A percentile compares a stretch with the other conserved stretches of the same genome.
These are phyloP conservation scores for Oreohelix idahoensis DNA, from an alignment of 1,140 invertebrate species.

Conservation along the genomic window DNA sequence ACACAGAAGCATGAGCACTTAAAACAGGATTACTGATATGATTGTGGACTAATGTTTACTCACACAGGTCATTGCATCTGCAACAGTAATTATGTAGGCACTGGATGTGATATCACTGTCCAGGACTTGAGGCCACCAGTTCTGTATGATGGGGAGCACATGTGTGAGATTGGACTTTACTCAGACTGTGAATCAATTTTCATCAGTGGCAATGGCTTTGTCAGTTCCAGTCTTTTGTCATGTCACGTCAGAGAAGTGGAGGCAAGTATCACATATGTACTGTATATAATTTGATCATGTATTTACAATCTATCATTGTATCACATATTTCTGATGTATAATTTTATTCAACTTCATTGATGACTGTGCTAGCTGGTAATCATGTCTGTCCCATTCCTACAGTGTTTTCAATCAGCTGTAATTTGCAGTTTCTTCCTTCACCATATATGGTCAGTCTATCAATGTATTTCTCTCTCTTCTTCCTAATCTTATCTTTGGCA, in stretches of 20 bases:
- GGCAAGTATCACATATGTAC: neutral
- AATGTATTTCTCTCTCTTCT: too few relatives aligned
- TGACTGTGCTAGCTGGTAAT: too few relatives aligned
- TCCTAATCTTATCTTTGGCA: too few relatives aligned
- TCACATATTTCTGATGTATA: too few relatives aligned
- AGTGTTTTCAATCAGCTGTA: too few relatives aligned
- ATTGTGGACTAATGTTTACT: neutral
- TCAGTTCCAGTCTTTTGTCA: conserved; percentile 2
- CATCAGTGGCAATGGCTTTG: neutral
- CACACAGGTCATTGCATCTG: conserved; percentile 17
- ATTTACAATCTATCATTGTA: too few relatives aligned
- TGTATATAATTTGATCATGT: too few relatives aligned
- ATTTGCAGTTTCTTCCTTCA: too few relatives aligned
- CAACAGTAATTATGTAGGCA: neutral
- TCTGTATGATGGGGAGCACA: neutral
- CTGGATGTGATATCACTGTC: neutral
- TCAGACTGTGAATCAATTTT: conserved; percentile 25
- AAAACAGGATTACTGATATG: neutral
- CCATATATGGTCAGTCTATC: too few relatives aligned
- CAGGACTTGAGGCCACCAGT: neutral
- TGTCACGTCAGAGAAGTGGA: conserved; percentile 27
- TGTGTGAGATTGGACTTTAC: conserved; percentile 6
- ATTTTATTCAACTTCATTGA: too few relatives aligned
- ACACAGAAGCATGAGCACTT: neutral
- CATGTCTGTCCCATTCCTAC: too few relatives aligned